Evolutionary conservation across 2,113 vertebrate species (phyloP).

Genomic region (Cercocebus atys): DNA sequence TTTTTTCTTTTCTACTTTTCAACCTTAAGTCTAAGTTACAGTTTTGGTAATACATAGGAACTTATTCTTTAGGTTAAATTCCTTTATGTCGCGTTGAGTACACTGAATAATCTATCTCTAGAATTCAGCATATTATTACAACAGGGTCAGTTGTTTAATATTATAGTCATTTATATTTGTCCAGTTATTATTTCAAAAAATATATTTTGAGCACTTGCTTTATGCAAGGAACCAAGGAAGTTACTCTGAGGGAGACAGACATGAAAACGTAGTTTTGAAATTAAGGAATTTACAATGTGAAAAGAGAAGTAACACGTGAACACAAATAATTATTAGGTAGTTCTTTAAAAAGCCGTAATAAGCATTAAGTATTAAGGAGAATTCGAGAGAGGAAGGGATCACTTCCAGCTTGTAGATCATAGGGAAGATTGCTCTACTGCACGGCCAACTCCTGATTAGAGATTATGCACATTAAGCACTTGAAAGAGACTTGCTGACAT

Average conservation of each 20-base stretch:
- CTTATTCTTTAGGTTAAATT: conserved; percentile 2
- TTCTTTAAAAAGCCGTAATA: conserved; percentile 7
- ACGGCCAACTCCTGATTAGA: not conserved
- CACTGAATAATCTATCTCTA: not conserved
- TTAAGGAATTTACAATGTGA: not conserved
- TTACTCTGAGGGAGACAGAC: not conserved
- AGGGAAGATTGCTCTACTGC: not conserved
- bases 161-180: not conserved
- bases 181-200: not conserved
- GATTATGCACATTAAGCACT: not conserved
- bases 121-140: not conserved
- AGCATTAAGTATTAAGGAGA: not conserved
- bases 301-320: not conserved
- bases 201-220: conserved; percentile 20
- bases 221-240: not conserved
- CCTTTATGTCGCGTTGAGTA: not conserved
- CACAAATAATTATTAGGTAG: not conserved
- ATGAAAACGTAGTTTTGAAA: not conserved
- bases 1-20: not conserved
- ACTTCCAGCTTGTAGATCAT: not conserved
- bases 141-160: not conserved
- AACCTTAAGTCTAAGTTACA: not conserved
- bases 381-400: not conserved
- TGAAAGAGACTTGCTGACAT: conserved; percentile 43
- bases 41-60: conserved; percentile 12